Percentiles rank a stretch among this genome's conserved stretches.
These are phyloP conservation scores for Pangasius mekongensis DNA, from an alignment of 2,797 vertebrate species.

Conservation along the genomic window DNA sequence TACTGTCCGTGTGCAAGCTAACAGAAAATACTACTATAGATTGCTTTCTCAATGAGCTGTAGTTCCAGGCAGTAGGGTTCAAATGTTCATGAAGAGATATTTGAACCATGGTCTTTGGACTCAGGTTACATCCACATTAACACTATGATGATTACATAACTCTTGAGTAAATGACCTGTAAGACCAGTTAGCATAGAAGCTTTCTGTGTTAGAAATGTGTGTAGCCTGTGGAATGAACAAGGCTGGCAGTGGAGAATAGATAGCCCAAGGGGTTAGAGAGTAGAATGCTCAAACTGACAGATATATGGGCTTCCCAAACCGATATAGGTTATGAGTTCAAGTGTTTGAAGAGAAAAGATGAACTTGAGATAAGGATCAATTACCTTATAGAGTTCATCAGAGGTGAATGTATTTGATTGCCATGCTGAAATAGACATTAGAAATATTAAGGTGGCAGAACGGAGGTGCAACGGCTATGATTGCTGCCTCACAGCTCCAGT, in stretches of 20 bases:
- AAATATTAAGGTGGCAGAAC: background rate
- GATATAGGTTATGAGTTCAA: background rate
- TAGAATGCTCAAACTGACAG: conserved; percentile 25
- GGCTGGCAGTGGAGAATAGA: background rate
- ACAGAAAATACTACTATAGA: background rate
- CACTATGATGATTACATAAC: conserved; percentile 8
- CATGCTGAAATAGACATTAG: background rate
- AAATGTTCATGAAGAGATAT: conserved; percentile 11
- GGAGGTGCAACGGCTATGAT: background rate
- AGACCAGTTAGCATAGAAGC: conserved; percentile 14
- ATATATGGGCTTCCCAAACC: background rate
- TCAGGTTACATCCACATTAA: conserved; percentile 24
- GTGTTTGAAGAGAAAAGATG: background rate
- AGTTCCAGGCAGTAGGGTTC: background rate
- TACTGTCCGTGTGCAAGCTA: background rate
- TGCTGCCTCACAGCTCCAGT: background rate
- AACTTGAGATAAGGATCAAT: background rate
- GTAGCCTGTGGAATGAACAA: conserved; percentile 8
- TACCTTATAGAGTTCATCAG: background rate
- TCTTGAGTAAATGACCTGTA: background rate
- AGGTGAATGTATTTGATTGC: background rate
- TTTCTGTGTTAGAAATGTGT: background rate
- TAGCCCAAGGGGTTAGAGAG: background rate
- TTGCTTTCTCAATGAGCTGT: background rate
- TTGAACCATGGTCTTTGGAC: background rate